These are phyloP conservation scores for Neomicropteryx cornuta DNA, from an alignment of 1,140 invertebrate species.

Conservation along the genomic window DNA sequence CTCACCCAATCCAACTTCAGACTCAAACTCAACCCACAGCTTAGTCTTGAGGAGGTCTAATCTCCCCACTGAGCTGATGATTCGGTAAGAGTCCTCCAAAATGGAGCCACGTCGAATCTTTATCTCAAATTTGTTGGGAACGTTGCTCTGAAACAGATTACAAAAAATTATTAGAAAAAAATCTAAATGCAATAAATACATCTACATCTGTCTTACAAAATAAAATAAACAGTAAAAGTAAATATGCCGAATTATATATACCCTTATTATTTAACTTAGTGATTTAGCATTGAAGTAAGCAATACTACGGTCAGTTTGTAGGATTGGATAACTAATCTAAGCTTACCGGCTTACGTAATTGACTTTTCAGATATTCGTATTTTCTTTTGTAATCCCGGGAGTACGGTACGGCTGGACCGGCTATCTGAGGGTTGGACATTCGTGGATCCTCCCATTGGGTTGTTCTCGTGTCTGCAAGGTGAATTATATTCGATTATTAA, in stretches of 20 bases:
- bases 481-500: conserved; percentile 6
- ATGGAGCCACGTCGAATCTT: conserved; percentile 84
- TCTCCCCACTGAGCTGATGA: conserved; percentile 74
- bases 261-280: too few species aligned
- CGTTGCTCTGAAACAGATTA: conserved; percentile 63
- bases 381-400: conserved; percentile 98
- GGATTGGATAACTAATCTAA: too few species aligned
- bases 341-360: conserved; percentile 90
- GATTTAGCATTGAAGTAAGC: too few species aligned
- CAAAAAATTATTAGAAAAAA: conserved; percentile 6
- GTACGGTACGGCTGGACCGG: conserved; percentile 93
- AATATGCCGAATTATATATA: conserved; percentile 5
- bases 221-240: conserved; percentile 3
- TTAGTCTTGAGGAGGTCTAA: conserved; percentile 91
- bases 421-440: conserved; percentile 90
- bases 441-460: conserved; percentile 99
- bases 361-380: conserved; percentile 95
- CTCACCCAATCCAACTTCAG: conserved; percentile 76
- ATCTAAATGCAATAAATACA: conserved; percentile 3
- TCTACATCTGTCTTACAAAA: too few species aligned
- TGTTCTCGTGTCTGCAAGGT: conserved; percentile 70
- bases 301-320: too few species aligned
- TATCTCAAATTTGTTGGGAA: conserved; percentile 97
- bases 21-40: conserved; percentile 97
- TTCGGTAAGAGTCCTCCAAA: conserved; percentile 90